These are phyloP conservation scores for Conops quadrifasciatus DNA, from an alignment of 2,888 invertebrate genomes.

Conservation along the genomic window DNA sequence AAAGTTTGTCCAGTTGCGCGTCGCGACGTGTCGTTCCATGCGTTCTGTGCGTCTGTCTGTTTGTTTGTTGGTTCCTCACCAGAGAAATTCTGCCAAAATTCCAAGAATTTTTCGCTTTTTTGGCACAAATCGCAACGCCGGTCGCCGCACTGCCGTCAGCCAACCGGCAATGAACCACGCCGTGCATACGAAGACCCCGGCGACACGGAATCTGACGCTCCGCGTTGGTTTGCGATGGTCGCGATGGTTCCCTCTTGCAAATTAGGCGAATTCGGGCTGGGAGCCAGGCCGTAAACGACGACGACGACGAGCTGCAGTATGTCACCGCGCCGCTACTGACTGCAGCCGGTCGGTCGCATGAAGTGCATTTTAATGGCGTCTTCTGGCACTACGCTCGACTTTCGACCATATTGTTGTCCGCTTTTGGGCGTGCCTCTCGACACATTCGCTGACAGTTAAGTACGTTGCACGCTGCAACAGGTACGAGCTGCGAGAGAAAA, in stretches of 20 bases:
- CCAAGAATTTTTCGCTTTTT: slow-evolving; percentile 15
- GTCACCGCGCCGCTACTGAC: neutral
- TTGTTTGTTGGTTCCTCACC: neutral
- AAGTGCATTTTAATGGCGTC: slow-evolving; percentile 32
- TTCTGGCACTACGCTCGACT: slow-evolving; percentile 17
- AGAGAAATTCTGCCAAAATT: slow-evolving; percentile 15
- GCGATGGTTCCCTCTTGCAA: slow-evolving; percentile 6
- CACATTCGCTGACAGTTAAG: slow-evolving; percentile 34
- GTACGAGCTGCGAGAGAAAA: slow-evolving; percentile 20
- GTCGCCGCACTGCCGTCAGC: neutral
- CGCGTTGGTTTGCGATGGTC: neutral
- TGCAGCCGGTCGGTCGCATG: slow-evolving; percentile 15
- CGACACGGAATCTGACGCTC: no score
- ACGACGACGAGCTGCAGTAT: neutral
- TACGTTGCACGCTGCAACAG: slow-evolving; percentile 22
- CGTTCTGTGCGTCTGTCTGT: neutral
- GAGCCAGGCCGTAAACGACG: neutral
- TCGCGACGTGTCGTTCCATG: no score
- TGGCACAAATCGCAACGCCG: slow-evolving; percentile 18
- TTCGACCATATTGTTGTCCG: slow-evolving; percentile 12
- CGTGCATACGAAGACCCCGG: slow-evolving; percentile 6
- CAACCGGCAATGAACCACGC: neutral
- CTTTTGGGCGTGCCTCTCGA: slow-evolving; percentile 30
- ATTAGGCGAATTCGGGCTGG: neutral
- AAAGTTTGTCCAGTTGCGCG: slow-evolving; percentile 12